Percentiles rank a stretch among this genome's conserved stretches.
Conservation (phyloP, 2,113 vertebrate species). For the Cheilinus undulatus region DNA sequence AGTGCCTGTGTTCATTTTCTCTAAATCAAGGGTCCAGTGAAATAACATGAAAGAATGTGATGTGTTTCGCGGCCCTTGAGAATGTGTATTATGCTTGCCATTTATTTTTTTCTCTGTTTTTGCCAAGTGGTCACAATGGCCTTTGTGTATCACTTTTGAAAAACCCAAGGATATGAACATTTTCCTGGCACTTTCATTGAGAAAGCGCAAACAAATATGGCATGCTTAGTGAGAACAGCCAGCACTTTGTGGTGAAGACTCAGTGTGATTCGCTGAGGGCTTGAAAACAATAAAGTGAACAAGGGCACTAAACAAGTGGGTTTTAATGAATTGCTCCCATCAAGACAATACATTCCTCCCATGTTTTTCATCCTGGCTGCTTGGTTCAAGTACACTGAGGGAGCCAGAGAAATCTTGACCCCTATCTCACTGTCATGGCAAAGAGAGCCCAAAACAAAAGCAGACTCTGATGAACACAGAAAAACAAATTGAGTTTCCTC, state of each 20-base stretch:
- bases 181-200: constrained; percentile 76
- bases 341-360: constrained; percentile 59
- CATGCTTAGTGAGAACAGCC: constrained; percentile 70
- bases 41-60: constrained; percentile 63
- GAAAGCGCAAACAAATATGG: constrained; percentile 62
- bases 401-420: constrained; percentile 50
- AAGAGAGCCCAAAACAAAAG: constrained; percentile 29
- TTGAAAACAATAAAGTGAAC: constrained; percentile 71
- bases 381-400: constrained; percentile 50
- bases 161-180: constrained; percentile 80
- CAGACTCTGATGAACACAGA: not conserved
- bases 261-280: constrained; percentile 59
- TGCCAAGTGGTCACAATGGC: constrained; percentile 75
- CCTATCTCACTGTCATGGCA: constrained; percentile 35
- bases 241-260: constrained; percentile 66
- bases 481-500: constrained; percentile 20
- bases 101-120: constrained; percentile 64
- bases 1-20: constrained; percentile 49
- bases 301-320: constrained; percentile 71
- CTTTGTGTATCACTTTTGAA: constrained; percentile 79
- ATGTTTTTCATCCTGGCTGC: constrained; percentile 50
- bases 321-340: constrained; percentile 73
- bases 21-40: constrained; percentile 58
- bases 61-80: constrained; percentile 67
- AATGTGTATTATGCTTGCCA: constrained; percentile 68